Evolutionary conservation across 2,888 invertebrate species (phyloP).

Genomic region (Pseudeuparius sepicola): DNA sequence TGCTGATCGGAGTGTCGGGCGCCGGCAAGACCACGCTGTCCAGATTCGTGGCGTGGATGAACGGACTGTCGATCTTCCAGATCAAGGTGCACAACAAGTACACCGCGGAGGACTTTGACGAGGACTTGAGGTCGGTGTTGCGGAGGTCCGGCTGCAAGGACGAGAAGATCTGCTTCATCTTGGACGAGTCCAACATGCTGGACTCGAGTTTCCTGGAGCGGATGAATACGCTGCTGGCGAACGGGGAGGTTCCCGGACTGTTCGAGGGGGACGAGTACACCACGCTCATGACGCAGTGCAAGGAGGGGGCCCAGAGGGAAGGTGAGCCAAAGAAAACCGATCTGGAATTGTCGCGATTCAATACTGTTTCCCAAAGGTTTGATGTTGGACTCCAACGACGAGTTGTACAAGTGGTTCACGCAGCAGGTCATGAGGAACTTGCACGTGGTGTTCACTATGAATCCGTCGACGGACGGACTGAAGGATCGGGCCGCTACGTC

Average conservation of each 20-base stretch:
- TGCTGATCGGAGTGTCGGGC: slow-evolving; percentile 97
- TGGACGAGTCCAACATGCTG: slow-evolving; percentile 97
- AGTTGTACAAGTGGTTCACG: slow-evolving; percentile 99
- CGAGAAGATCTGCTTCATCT: slow-evolving; percentile 97
- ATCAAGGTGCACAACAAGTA: slow-evolving; percentile 99
- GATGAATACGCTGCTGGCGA: slow-evolving; percentile 97
- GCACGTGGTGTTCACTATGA: slow-evolving; percentile 99
- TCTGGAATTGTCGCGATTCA: no score
- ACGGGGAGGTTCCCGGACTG: slow-evolving; percentile 93
- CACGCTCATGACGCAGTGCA: slow-evolving; percentile 98
- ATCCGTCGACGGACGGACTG: slow-evolving; percentile 95
- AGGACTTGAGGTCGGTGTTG: slow-evolving; percentile 85
- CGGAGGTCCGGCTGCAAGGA: slow-evolving; percentile 85
- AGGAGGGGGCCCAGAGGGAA: slow-evolving; percentile 96
- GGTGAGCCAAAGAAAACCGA: no score
- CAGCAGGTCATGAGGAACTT: slow-evolving; percentile 98
- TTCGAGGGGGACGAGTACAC: slow-evolving; percentile 98
- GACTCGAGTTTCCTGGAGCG: slow-evolving; percentile 98
- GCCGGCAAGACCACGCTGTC: slow-evolving; percentile 99
- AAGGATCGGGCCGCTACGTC: slow-evolving; percentile 98
- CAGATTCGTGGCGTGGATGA: slow-evolving; percentile 99
- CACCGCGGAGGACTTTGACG: slow-evolving; percentile 97
- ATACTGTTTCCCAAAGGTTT: slow-evolving; percentile 50
- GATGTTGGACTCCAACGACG: slow-evolving; percentile 97
- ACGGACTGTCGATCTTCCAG: slow-evolving; percentile 97